Conservation (phyloP, 2,797 vertebrate genomes). For the Melanotaenia pygmaea region DNA sequence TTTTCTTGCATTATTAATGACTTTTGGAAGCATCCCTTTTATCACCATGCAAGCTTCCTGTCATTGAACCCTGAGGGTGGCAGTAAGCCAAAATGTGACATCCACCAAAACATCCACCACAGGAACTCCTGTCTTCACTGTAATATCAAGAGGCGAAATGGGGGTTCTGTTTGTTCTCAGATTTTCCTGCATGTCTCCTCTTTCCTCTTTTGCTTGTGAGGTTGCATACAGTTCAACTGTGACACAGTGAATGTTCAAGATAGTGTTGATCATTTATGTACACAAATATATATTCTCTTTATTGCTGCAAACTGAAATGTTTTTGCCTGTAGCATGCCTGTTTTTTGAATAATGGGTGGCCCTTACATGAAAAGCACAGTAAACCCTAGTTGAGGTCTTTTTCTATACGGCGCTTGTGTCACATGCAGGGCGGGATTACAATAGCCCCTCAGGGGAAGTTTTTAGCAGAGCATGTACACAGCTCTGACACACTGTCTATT, state of each 20-base stretch:
- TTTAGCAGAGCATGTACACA: constrained; percentile 50
- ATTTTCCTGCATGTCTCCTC: constrained; percentile 20
- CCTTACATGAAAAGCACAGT: constrained; percentile 62
- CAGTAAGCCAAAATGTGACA: constrained; percentile 20
- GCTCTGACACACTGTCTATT: constrained; percentile 24
- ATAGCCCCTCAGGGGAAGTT: constrained; percentile 58
- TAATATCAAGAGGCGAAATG: constrained; percentile 22
- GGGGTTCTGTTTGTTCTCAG: constrained; percentile 13
- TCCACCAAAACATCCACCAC: constrained; percentile 12
- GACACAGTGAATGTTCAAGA: constrained; percentile 7
- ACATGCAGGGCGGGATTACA: constrained; percentile 57
- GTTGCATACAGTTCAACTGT: constrained; percentile 24
- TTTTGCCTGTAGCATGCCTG: constrained; percentile 29
- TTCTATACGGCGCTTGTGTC: constrained; percentile 63
- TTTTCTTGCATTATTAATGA: constrained; percentile 64
- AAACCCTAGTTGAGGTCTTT: constrained; percentile 55
- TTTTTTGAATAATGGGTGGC: constrained; percentile 58
- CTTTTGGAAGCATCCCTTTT: constrained; percentile 53
- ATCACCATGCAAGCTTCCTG: constrained; percentile 48
- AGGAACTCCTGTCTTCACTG: constrained; percentile 6
- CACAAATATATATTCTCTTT: constrained; percentile 10
- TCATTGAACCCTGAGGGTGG: constrained; percentile 50
- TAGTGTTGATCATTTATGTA: constrained; percentile 38
- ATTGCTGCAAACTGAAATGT: constrained; percentile 31
- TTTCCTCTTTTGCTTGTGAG: constrained; percentile 11